Percentiles rank a stretch among this genome's conserved stretches.
Evolutionary conservation across 1,140 invertebrate species (phyloP).

Genomic region (Rhagoletis pomonella): DNA sequence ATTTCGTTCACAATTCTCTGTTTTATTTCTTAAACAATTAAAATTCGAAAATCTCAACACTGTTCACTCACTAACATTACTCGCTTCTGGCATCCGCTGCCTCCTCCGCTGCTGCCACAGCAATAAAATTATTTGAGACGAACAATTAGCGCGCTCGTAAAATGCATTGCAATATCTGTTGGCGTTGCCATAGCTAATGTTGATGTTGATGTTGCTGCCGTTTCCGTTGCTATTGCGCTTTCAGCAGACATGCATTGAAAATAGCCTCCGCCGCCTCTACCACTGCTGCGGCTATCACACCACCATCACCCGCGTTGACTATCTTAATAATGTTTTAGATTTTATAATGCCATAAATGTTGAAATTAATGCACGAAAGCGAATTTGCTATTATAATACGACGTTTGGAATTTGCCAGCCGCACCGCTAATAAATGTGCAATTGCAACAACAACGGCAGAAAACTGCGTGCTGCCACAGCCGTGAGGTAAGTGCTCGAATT

Average conservation of each 20-base stretch:
- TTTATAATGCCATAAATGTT: conserved; percentile 52
- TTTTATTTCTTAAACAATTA: too few species aligned
- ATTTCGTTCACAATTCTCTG: too few species aligned
- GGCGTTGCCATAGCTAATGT: conserved; percentile 3
- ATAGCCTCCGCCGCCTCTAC: background rate
- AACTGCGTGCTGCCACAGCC: background rate
- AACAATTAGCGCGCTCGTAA: conserved; percentile 42
- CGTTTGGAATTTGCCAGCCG: conserved; percentile 46
- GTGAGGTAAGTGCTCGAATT: background rate
- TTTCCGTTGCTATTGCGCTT: conserved; percentile 29
- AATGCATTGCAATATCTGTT: conserved; percentile 46
- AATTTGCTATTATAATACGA: conserved; percentile 47
- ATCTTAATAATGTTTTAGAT: conserved; percentile 52
- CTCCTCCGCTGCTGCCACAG: background rate
- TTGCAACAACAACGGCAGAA: background rate
- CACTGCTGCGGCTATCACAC: background rate
- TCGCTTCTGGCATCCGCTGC: background rate
- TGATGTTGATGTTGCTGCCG: conserved; percentile 2
- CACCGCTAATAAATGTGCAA: conserved; percentile 33
- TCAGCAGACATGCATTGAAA: background rate
- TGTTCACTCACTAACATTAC: background rate
- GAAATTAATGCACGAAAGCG: conserved; percentile 50
- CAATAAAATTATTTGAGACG: conserved; percentile 49
- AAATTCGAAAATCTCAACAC: background rate
- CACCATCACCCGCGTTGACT: conserved; percentile 30